Evolutionary conservation across 1,140 invertebrate genomes (phyloP).

Genomic region (Whitmania pigra): DNA sequence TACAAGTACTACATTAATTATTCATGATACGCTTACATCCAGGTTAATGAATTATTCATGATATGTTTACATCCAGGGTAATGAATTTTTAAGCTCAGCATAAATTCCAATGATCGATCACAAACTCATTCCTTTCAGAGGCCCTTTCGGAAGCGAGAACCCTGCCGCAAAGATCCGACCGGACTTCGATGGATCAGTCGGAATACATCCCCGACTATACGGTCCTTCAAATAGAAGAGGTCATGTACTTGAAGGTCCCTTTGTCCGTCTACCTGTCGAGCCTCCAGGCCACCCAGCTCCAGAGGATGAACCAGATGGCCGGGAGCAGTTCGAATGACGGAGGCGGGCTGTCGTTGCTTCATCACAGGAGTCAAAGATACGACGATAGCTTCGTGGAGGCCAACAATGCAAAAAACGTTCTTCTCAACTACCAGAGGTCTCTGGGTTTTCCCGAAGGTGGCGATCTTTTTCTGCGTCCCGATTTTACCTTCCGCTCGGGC

Average conservation of each 20-base stretch:
- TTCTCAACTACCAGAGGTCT: too few species aligned
- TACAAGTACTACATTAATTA: neutral
- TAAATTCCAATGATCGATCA: neutral
- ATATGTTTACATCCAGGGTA: neutral
- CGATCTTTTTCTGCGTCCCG: too few species aligned
- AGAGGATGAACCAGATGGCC: conserved; percentile 25
- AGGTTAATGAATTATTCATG: neutral
- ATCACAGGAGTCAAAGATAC: too few species aligned
- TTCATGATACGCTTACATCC: neutral
- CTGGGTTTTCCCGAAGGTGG: too few species aligned
- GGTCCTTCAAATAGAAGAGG: neutral
- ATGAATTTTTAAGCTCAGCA: neutral
- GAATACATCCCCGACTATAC: conserved; percentile 4
- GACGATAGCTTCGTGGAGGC: too few species aligned
- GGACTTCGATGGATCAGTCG: neutral
- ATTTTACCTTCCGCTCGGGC: too few species aligned
- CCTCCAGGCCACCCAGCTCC: conserved; percentile 39
- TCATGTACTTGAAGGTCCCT: neutral
- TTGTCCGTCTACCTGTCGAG: neutral
- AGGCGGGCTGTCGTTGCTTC: too few species aligned
- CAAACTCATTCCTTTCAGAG: neutral
- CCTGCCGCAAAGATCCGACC: neutral
- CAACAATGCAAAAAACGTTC: too few species aligned
- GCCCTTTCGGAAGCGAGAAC: neutral
- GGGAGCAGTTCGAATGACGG: too few species aligned